Evolutionary conservation across 2,888 invertebrate genomes (phyloP).

Genomic region (Sphaerophoria taeniata): DNA sequence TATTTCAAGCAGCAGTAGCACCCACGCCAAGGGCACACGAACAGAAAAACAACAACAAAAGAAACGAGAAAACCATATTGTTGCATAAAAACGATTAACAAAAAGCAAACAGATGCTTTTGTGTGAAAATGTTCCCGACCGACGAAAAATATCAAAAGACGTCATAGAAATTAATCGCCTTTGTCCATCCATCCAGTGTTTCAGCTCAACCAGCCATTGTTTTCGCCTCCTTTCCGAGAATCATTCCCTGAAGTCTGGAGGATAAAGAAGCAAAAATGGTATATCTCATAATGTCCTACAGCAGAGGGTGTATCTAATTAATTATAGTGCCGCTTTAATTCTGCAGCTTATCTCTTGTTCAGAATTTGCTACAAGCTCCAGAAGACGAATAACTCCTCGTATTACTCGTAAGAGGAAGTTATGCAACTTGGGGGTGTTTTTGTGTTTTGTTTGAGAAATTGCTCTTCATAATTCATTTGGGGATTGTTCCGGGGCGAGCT

Average conservation of each 20-base stretch:
- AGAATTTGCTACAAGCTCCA: background rate
- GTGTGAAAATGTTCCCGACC: slow-evolving; percentile 1
- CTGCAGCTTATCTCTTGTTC: slow-evolving; percentile 29
- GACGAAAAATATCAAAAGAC: slow-evolving; percentile 14
- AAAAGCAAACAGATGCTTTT: background rate
- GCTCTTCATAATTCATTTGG: slow-evolving; percentile 51
- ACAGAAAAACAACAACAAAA: background rate
- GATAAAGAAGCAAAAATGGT: too few relatives aligned
- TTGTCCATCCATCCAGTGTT: too few relatives aligned
- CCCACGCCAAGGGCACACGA: too few relatives aligned
- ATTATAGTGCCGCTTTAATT: slow-evolving; percentile 20
- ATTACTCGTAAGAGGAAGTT: slow-evolving; percentile 30
- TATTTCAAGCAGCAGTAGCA: background rate
- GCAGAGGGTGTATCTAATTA: slow-evolving; percentile 36
- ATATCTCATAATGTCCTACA: too few relatives aligned
- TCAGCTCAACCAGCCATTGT: slow-evolving; percentile 51
- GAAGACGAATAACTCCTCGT: slow-evolving; percentile 20
- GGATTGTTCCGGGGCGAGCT: background rate
- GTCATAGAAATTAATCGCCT: slow-evolving; percentile 56
- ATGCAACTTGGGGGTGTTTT: slow-evolving; percentile 18
- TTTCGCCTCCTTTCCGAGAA: background rate
- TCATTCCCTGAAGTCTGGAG: background rate
- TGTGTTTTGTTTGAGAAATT: slow-evolving; percentile 56
- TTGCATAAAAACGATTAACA: background rate
- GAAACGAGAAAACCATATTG: background rate